Evolutionary conservation across 2,888 invertebrate species (phyloP), one percentile per base, ranked within the genome.

Genomic region (Endotricha flammealis): DNA sequence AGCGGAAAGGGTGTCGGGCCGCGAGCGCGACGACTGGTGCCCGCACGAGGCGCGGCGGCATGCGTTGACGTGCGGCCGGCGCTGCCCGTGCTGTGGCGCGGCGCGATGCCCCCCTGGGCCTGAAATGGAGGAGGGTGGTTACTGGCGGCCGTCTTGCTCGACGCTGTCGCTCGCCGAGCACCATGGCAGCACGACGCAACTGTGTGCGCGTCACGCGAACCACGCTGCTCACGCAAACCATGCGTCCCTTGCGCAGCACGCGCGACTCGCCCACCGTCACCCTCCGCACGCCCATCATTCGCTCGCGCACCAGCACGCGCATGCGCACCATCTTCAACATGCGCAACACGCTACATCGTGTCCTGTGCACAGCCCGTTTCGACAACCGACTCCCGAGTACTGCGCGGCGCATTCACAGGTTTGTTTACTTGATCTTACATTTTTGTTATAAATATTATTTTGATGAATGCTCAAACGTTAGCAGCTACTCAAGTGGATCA

Each of bases 291-390:
- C 72, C 70, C 86, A 74, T 38, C 71, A 68, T 46, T 47, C 62
- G 47, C 73, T 68, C 58, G 70, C 88, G 64, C 76, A 89, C 75
- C 62, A 83, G 73, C 68, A 88, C 70, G 58, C 83, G 74, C 74
- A 78, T 57, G 72, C 71, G 56, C 83, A 74, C 52, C 88, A 75
- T 56, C 64, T 68, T 56, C 81, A 61, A 63, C 79, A 70, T 80
- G 85, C 75, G 59, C 71, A 72, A 44, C 78, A 77, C 53, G 57
- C 70, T 79, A 36, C 62, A 64, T 88, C 90, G 61, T 93, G 93
- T 62, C 93, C 93, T 29, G 92, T 93, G 61, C 93, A 93, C 80
- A 92, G 92, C 62, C 92, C 93, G 13, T 92, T 91, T 71, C 83
- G 93, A 47, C 92, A 90, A 54, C 85, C 83, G 12, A 77, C 83